Evolutionary conservation across 2,113 vertebrate species (phyloP), one percentile per base, ranked within the genome.

Genomic region (Anolis carolinensis): DNA sequence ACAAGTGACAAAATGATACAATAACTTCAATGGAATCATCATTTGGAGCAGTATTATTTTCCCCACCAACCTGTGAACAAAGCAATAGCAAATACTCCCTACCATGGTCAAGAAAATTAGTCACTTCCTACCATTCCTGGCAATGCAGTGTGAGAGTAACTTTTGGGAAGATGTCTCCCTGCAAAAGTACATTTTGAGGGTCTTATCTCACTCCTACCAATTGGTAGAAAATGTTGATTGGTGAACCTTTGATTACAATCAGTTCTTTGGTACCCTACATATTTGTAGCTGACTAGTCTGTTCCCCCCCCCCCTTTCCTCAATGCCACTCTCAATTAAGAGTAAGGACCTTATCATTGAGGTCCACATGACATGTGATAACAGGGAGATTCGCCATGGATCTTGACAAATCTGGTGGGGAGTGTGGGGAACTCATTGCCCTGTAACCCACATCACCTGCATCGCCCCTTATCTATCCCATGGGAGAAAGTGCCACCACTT

Each of bases 211-310:
- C 62, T 11, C 23, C 62, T 65, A 67, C 9, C 5, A 5, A 13
- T 72, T 44, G 36, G 1, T 16, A 80, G 0, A 27, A 20, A 62
- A 23, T 65, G 44, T 80, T 71, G 27, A 21, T 86, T 4, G 30
- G 1, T 10, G 73, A 0, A 9, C 62, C 18, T 67, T 50, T 76
- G 32, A 48, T 71, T n/a, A 2, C 18, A 25, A 25, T 84, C 5
- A 32, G 5, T 76, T 16, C 30, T 67, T 73, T 2, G 14, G 34
- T 52, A 8, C 36, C 21, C 21, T 52, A 14, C 59, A 25, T 21
- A 83, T 16, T 14, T 77, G 89, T 86, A 80, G 48, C 80, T 75
- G 88, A 85, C 20, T 76, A 90, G 44, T 89, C 2, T 48, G 88
- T 84, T 39, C 34, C 89, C 84, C 36, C 72, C 88, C 86, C 81